phyloP scores from a whole-genome alignment of 2,113 vertebrate species.

The Megatriorchis doriae region DNA sequence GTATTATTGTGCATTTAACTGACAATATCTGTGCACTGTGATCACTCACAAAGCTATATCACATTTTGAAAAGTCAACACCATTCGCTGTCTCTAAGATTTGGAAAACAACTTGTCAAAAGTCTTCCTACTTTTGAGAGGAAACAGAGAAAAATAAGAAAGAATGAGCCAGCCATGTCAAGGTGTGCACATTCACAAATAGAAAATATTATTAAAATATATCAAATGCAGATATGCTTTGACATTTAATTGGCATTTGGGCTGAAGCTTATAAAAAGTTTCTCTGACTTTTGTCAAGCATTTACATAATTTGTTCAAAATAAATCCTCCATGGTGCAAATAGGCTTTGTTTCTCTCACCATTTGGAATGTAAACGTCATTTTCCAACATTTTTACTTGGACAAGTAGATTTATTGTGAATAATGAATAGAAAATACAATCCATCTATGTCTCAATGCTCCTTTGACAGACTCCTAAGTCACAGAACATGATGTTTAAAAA shows the following conservation, averaged over 20 bases:
- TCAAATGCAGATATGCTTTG: slow-evolving; percentile 8
- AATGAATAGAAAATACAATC: slow-evolving; percentile 3
- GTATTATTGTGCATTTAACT: background rate
- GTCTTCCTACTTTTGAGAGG: background rate
- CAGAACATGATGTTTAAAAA: background rate
- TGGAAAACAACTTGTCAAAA: slow-evolving; percentile 29
- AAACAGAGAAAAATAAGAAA: background rate
- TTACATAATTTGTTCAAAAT: slow-evolving; percentile 50
- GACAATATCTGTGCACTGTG: background rate
- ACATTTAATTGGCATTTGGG: slow-evolving; percentile 39
- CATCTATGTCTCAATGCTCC: background rate
- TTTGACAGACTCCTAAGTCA: background rate
- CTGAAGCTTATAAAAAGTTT: background rate
- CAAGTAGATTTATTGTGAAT: slow-evolving; percentile 10
- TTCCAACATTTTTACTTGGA: background rate
- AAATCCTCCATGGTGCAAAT: background rate
- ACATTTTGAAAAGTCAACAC: background rate
- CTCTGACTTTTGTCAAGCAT: background rate
- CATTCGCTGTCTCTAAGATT: background rate
- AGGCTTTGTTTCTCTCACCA: slow-evolving; percentile 5
- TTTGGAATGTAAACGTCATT: background rate
- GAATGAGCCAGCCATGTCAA: background rate
- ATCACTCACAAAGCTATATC: background rate
- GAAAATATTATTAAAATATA: background rate
- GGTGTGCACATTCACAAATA: background rate